These are phyloP conservation scores for Rhodeus uyekii DNA, from an alignment of 2,797 vertebrate genomes.

Conservation along the genomic window DNA sequence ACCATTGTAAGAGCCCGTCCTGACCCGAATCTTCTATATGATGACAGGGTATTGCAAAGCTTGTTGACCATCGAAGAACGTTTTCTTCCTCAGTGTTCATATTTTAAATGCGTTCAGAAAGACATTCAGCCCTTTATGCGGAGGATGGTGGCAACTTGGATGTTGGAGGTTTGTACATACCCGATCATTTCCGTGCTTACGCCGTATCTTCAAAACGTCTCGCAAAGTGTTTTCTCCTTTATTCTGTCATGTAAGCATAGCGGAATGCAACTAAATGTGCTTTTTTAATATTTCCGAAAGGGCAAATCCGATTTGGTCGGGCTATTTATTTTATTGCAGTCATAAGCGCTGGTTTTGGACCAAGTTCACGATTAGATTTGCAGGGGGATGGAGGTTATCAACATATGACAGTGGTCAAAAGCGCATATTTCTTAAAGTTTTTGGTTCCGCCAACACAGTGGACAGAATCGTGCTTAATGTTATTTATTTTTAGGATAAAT, in stretches of 20 bases:
- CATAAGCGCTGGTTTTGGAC: conserved; percentile 62
- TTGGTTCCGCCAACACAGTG: conserved; percentile 35
- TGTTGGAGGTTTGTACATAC: conserved; percentile 88
- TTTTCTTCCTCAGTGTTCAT: conserved; percentile 91
- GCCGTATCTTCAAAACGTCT: conserved; percentile 57
- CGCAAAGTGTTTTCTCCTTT: conserved; percentile 49
- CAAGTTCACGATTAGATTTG: conserved; percentile 50
- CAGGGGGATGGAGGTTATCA: conserved; percentile 36
- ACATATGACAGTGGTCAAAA: conserved; percentile 36
- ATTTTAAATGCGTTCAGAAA: conserved; percentile 95
- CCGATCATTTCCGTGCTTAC: conserved; percentile 66
- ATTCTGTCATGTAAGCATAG: conserved; percentile 41
- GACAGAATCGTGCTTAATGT: conserved; percentile 56
- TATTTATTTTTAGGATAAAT: conserved; percentile 72
- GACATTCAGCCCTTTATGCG: conserved; percentile 96
- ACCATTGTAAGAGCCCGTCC: conserved; percentile 83
- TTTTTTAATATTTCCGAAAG: conserved; percentile 46
- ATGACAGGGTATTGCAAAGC: conserved; percentile 92
- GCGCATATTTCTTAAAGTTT: conserved; percentile 6
- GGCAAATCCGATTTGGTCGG: conserved; percentile 54
- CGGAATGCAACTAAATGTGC: conserved; percentile 35
- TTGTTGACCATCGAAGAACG: conserved; percentile 91
- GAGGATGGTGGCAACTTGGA: conserved; percentile 95
- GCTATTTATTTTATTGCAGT: conserved; percentile 55
- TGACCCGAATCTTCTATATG: conserved; percentile 87